phyloP scores from a whole-genome alignment of 2,113 vertebrate genomes.

The Aythya baeri region DNA sequence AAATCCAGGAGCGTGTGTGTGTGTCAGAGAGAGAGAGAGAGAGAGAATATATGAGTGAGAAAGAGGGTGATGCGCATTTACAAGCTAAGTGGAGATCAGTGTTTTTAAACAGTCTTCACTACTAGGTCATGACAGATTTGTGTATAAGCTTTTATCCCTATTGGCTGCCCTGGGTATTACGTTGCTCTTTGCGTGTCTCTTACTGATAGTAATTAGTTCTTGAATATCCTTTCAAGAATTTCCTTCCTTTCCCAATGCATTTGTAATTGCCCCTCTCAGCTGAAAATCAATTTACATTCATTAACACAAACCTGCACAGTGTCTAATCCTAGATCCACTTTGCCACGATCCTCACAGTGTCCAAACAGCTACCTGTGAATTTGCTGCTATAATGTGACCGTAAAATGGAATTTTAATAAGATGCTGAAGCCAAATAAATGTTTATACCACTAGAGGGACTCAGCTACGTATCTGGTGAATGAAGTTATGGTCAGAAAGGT shows the following conservation, averaged over 20 bases:
- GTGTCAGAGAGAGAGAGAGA: not conserved
- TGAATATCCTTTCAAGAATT: constrained; percentile 40
- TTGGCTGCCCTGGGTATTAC: constrained; percentile 58
- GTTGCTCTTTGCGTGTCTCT: constrained; percentile 46
- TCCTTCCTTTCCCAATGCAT: not conserved
- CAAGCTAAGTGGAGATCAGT: constrained; percentile 56
- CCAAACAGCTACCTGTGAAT: constrained; percentile 10
- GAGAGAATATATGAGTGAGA: constrained; percentile 19
- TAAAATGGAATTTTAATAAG: constrained; percentile 4
- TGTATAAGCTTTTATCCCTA: constrained; percentile 26
- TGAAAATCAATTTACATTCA: constrained; percentile 43
- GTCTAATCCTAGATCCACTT: not conserved
- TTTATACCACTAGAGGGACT: constrained; percentile 70
- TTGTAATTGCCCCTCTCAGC: constrained; percentile 7
- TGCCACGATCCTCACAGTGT: not conserved
- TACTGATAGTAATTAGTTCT: constrained; percentile 45
- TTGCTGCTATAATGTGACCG: not conserved
- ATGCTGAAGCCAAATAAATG: not conserved
- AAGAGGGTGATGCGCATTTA: constrained; percentile 42
- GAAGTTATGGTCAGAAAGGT: not conserved
- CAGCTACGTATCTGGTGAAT: constrained; percentile 22
- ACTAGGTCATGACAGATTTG: constrained; percentile 22
- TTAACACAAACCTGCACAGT: not conserved
- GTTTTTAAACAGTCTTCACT: constrained; percentile 66
- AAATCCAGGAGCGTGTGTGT: constrained; percentile 41